A percentile compares a stretch with the other conserved stretches of the same genome.
phyloP scores from a whole-genome alignment of 2,888 invertebrate genomes.

The Andricus quercusramuli region DNA sequence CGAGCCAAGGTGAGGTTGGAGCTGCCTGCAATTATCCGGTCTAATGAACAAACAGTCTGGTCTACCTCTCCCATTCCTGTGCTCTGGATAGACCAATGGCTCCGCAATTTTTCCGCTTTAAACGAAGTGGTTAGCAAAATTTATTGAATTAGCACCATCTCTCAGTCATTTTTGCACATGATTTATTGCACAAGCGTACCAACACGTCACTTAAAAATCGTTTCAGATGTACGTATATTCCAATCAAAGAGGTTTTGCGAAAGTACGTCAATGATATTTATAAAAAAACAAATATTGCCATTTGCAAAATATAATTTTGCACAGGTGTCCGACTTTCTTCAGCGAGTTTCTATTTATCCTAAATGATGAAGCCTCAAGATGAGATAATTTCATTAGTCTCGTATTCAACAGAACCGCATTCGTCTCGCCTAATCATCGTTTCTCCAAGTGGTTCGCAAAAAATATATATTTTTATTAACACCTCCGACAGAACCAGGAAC shows the following conservation, averaged over 20 bases:
- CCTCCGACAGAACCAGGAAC: background rate
- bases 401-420: background rate
- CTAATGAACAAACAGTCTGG: slow-evolving; percentile 77
- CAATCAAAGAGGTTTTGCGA: background rate
- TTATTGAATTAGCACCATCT: slow-evolving; percentile 74
- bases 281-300: background rate
- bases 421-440: background rate
- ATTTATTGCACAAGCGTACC: slow-evolving; percentile 11
- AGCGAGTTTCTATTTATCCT: background rate
- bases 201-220: background rate
- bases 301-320: background rate
- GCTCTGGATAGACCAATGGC: slow-evolving; percentile 58
- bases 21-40: slow-evolving; percentile 77
- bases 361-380: background rate
- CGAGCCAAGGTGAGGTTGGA: slow-evolving; percentile 59
- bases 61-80: slow-evolving; percentile 55
- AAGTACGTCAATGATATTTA: background rate
- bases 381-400: slow-evolving; percentile 3
- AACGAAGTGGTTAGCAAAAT: slow-evolving; percentile 67
- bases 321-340: background rate
- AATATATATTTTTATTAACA: background rate
- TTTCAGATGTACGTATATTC: background rate
- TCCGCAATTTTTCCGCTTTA: slow-evolving; percentile 46
- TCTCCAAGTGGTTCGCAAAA: slow-evolving; percentile 4
- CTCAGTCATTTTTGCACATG: slow-evolving; percentile 58